A percentile compares a stretch with the other conserved stretches of the same genome.
These are phyloP conservation scores for Strigamia crassipes DNA, from an alignment of 2,888 invertebrate species.

Conservation along the genomic window DNA sequence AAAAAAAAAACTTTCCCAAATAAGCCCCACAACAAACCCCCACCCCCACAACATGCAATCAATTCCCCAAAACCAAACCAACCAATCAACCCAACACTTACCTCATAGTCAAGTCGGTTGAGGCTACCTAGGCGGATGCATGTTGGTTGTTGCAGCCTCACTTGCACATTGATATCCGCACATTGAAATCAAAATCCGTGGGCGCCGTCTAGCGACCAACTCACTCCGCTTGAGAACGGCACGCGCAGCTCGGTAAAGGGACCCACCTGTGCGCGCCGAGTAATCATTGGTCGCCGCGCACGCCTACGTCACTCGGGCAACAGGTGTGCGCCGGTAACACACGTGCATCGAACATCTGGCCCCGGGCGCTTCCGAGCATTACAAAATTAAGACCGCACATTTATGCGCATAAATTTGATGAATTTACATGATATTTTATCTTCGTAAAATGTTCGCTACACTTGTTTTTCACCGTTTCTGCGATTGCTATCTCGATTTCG, in stretches of 20 bases:
- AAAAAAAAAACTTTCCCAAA: no score
- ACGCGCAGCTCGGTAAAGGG: not conserved
- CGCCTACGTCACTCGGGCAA: not conserved
- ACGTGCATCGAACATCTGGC: not conserved
- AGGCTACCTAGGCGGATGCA: not conserved
- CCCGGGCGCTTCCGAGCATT: not conserved
- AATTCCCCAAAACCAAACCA: no score
- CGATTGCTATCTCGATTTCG: no score
- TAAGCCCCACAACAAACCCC: no score
- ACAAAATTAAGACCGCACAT: not conserved
- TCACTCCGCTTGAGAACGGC: not conserved
- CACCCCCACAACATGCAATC: no score
- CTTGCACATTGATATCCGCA: no score
- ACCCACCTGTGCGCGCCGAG: not conserved
- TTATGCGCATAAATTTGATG: constrained; percentile 22
- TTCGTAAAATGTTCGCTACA: not conserved
- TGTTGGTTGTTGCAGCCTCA: not conserved
- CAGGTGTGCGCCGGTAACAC: constrained; percentile 30
- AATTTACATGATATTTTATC: not conserved
- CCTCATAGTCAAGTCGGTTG: no score
- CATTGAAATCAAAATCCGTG: not conserved
- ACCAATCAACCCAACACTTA: no score
- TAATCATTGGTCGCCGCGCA: not conserved
- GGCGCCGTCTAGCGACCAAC: constrained; percentile 10
- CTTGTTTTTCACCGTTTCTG: no score